Conservation (phyloP, 2,888 invertebrate species). For the Nemotelus nigrinus region DNA sequence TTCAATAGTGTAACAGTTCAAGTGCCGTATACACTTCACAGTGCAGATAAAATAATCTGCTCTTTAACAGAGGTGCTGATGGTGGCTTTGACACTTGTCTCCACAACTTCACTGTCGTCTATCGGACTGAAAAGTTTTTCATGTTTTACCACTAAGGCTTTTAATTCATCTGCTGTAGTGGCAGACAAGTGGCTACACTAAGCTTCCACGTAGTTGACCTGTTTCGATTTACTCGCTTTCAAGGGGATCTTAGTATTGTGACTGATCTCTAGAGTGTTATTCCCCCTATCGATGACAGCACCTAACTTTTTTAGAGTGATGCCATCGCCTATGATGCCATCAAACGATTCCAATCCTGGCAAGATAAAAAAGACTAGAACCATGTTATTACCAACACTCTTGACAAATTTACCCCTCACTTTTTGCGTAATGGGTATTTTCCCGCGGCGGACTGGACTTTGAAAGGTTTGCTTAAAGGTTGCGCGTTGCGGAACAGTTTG, state of each 20-base stretch:
- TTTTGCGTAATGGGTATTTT: neutral
- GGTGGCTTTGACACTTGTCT: slow-evolving; percentile 44
- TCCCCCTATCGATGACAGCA: neutral
- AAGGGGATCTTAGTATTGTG: slow-evolving; percentile 4
- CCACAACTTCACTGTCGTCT: slow-evolving; percentile 31
- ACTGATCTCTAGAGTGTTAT: neutral
- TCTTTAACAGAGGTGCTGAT: too few relatives aligned
- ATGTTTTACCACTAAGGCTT: slow-evolving; percentile 39
- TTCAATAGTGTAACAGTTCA: too few relatives aligned
- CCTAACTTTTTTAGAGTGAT: neutral
- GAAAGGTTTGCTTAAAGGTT: neutral
- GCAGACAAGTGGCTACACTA: neutral
- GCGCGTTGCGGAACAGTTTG: neutral
- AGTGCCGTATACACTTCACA: too few relatives aligned
- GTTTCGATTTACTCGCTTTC: neutral
- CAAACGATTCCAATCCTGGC: neutral
- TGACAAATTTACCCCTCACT: neutral
- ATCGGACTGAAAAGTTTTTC: slow-evolving; percentile 42
- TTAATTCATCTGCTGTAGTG: neutral
- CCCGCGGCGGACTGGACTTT: slow-evolving; percentile 5
- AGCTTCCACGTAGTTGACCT: slow-evolving; percentile 19
- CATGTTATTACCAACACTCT: neutral
- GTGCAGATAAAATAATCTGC: too few relatives aligned
- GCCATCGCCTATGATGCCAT: slow-evolving; percentile 3
- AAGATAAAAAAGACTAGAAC: neutral